Conservation (phyloP, 2,888 invertebrate genomes). For the Chrysopilus asiliformis region DNA sequence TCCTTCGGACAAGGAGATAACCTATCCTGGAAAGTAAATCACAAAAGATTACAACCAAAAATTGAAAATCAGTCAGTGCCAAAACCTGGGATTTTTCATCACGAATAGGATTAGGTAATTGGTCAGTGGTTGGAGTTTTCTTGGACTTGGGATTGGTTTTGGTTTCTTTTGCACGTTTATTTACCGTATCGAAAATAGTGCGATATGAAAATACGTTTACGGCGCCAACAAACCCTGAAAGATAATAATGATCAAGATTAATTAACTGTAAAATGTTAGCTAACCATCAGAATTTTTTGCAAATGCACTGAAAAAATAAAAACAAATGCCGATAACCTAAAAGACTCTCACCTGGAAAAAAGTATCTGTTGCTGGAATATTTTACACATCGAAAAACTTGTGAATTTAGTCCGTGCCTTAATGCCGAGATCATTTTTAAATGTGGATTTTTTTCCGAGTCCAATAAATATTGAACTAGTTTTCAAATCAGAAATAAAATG, state of each 20-base stretch:
- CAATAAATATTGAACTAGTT: no score
- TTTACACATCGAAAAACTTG: constrained; percentile 8
- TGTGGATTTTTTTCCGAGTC: not conserved
- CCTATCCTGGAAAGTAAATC: no score
- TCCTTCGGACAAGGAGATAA: no score
- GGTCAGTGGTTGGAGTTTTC: no score
- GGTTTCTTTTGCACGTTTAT: constrained; percentile 28
- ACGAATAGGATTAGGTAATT: not conserved
- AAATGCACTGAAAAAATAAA: no score
- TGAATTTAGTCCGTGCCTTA: constrained; percentile 7
- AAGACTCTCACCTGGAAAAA: constrained; percentile 10
- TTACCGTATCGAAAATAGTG: constrained; percentile 22
- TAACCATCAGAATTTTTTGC: no score
- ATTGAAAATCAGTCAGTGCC: no score
- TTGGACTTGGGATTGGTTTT: constrained; percentile 19
- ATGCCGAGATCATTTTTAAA: constrained; percentile 10
- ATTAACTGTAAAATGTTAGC: not conserved
- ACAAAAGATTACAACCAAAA: no score
- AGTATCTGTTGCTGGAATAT: constrained; percentile 6
- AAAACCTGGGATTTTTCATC: no score
- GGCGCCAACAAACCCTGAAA: constrained; percentile 8
- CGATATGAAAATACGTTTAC: constrained; percentile 4
- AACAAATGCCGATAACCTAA: constrained; percentile 5
- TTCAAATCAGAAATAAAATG: no score
- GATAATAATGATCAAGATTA: not conserved